A percentile compares a stretch with the other conserved stretches of the same genome.
These are phyloP conservation scores for Urocolius indicus DNA, from an alignment of 2,113 vertebrate species.

Conservation along the genomic window DNA sequence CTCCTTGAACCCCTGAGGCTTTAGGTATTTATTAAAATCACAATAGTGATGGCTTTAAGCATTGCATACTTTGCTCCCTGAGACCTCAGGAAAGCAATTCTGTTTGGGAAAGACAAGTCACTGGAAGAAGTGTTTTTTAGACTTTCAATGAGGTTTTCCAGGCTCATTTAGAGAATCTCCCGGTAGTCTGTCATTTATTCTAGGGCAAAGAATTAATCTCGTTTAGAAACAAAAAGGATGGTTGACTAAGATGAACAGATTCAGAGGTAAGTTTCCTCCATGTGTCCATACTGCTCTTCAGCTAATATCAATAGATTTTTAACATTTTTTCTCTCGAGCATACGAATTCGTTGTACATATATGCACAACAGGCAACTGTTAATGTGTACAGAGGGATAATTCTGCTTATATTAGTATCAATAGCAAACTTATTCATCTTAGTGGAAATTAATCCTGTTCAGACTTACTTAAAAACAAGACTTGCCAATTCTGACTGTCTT, in stretches of 20 bases:
- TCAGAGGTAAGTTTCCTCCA: neutral
- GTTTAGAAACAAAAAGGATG: accelerated
- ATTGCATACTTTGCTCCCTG: neutral
- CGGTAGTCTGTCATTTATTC: neutral
- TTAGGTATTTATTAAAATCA: neutral
- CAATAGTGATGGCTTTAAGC: neutral
- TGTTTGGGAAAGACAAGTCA: neutral
- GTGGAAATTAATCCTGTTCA: neutral
- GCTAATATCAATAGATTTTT: neutral
- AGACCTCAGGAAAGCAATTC: neutral
- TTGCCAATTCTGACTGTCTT: neutral
- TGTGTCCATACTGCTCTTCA: neutral
- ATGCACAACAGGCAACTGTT: neutral
- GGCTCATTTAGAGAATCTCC: neutral
- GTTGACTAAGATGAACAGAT: neutral
- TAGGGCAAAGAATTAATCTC: neutral
- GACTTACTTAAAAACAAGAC: neutral
- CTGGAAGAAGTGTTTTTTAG: neutral
- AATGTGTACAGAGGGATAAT: neutral
- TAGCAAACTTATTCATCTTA: neutral
- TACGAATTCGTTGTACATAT: neutral
- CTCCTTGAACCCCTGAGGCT: neutral
- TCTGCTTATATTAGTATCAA: neutral
- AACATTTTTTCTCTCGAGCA: neutral
- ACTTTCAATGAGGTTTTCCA: neutral